Evolutionary conservation across 2,797 vertebrate genomes (phyloP).

Genomic region (Pampus argenteus): DNA sequence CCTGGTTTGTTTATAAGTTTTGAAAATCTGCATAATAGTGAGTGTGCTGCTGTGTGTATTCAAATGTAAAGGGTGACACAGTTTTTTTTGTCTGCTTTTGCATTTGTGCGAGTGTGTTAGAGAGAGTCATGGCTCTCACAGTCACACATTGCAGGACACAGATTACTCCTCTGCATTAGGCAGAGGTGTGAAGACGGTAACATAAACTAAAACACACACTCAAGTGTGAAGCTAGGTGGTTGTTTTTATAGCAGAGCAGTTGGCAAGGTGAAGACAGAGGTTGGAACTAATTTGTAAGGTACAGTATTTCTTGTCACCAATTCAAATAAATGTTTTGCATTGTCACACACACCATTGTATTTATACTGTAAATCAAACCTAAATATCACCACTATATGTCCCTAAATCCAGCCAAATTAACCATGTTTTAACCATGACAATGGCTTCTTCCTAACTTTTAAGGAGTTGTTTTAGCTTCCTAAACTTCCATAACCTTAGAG

Average conservation of each 20-base stretch:
- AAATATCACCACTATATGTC: background rate
- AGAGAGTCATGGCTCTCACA: conserved; percentile 13
- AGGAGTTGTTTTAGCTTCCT: background rate
- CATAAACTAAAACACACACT: conserved; percentile 43
- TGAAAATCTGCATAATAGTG: background rate
- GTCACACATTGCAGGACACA: conserved; percentile 45
- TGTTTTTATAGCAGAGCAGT: conserved; percentile 34
- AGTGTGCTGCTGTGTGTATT: conserved; percentile 17
- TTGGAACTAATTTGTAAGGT: conserved; percentile 14
- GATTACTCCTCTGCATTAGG: conserved; percentile 32
- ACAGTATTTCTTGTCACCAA: conserved; percentile 2
- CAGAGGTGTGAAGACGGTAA: conserved; percentile 57
- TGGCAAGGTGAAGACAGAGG: conserved; percentile 33
- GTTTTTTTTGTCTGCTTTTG: background rate
- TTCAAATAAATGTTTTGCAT: conserved; percentile 29
- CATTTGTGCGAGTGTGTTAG: background rate
- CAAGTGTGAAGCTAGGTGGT: conserved; percentile 44
- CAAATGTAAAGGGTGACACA: conserved; percentile 9
- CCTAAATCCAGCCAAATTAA: too few relatives aligned
- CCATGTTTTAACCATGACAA: too few relatives aligned
- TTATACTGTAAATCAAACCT: background rate
- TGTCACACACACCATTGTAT: background rate
- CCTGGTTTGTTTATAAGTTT: conserved; percentile 19
- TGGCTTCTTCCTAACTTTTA: too few relatives aligned
- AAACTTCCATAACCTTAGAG: background rate